Conservation (phyloP, 2,797 vertebrate genomes). For the Coluber constrictor region DNA sequence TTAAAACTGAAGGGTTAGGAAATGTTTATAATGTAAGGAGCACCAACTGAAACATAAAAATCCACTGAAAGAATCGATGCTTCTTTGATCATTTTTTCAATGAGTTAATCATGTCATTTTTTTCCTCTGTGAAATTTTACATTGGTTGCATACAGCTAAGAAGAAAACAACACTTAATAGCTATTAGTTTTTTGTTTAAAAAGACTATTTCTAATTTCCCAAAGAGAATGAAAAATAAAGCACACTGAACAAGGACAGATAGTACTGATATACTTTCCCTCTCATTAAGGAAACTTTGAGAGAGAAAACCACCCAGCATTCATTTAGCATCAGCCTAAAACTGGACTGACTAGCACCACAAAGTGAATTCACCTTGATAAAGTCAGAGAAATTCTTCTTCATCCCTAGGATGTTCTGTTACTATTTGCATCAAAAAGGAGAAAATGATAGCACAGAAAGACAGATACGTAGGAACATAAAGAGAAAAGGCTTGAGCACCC, state of each 20-base stretch:
- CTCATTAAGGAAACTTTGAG: not conserved
- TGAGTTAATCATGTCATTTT: not conserved
- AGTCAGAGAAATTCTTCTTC: not conserved
- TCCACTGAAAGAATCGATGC: not conserved
- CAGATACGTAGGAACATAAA: slow-evolving; percentile 4
- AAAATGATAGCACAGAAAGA: not conserved
- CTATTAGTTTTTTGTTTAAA: not conserved
- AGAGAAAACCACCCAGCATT: not conserved
- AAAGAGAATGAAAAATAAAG: not conserved
- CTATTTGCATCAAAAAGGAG: slow-evolving; percentile 5
- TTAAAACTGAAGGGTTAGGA: not conserved
- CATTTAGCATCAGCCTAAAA: not conserved
- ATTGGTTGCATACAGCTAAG: not conserved
- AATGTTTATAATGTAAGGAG: not conserved
- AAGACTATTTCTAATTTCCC: not conserved
- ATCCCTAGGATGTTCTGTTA: not conserved
- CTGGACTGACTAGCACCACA: not conserved
- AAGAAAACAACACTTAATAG: not conserved
- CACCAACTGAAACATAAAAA: not conserved
- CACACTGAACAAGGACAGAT: not conserved
- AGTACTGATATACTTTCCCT: not conserved
- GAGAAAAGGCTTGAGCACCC: slow-evolving; percentile 13
- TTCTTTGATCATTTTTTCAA: not conserved
- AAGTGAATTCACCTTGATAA: slow-evolving; percentile 1
- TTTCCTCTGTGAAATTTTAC: not conserved